Evolutionary conservation across 2,888 invertebrate genomes (phyloP), one percentile per base, ranked within the genome.

Genomic region (Drosophila helvetica): DNA sequence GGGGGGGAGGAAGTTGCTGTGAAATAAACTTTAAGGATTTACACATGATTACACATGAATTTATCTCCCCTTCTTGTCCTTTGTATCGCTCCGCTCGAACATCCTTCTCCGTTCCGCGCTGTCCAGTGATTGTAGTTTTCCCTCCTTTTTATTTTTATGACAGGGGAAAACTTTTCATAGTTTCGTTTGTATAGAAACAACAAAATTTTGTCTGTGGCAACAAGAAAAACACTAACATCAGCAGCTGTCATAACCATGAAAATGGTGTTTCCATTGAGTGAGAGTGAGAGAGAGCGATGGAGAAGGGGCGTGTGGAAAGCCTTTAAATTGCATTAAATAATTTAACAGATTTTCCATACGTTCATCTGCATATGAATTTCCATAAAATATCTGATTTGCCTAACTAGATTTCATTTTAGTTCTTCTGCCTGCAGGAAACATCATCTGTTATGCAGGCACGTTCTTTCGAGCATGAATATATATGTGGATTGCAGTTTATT

Each of bases 1-100:
- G 8, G 8, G 0, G 27, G 45, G 15, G 55, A 30, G 62, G 64
- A 71, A 76, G 79, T 60, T 54, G 64, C 53, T 43, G 57, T 54
- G 67, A 55, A 73, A 71, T 74, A 73, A 83, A 81, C 72, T 78
- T 74, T 58, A 83, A 73, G 80, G 80, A 81, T 80, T 80, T 80
- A 62, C 80, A 70, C 80, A 74, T 81, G 78, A 80, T 81, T 81
- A 80, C 68, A 76, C 72, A 64, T 72, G 68, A 78, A 76, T 80
- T 68, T 77, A 67, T 77, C 50, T 67, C 7, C 48, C 22, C 19
- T n/a, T 8, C 30, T 33, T 9, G 12, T 12, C 2, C 1, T 12
- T 45, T 18, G 12, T 45, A 48, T 38, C 33, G n/a, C 25, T 57
- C 8, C 22, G 6, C 30, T 57, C 15, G 19, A 38, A 47, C n/a